Evolutionary conservation across 2,797 vertebrate species (phyloP).

Genomic region (Rhinogobio ventralis): DNA sequence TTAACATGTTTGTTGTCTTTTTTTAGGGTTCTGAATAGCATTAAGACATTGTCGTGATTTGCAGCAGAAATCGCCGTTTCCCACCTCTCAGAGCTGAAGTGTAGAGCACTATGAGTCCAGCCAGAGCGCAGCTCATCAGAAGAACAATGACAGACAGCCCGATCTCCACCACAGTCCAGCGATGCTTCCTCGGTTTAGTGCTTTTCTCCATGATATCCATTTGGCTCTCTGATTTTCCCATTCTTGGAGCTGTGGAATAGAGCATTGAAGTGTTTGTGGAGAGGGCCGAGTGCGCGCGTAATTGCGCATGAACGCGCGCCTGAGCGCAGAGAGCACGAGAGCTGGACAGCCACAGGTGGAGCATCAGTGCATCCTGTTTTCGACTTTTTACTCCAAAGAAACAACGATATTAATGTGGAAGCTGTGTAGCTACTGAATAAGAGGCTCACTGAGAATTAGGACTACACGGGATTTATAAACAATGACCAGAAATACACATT

Average conservation of each 20-base stretch:
- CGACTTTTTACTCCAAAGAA: background rate
- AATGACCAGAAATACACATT: background rate
- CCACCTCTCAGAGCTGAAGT: constrained; percentile 87
- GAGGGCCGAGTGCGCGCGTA: background rate
- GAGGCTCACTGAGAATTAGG: background rate
- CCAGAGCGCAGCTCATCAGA: constrained; percentile 87
- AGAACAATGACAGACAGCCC: constrained; percentile 85
- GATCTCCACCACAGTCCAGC: constrained; percentile 82
- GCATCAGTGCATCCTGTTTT: background rate
- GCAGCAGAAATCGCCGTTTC: background rate
- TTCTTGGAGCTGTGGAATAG: constrained; percentile 69
- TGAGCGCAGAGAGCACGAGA: background rate
- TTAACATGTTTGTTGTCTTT: background rate
- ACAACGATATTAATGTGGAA: background rate
- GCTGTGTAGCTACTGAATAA: background rate
- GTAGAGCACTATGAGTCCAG: constrained; percentile 87
- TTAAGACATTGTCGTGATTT: background rate
- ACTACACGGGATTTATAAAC: background rate
- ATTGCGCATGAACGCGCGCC: background rate
- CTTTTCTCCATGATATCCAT: constrained; percentile 93
- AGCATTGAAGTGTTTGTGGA: constrained; percentile 3
- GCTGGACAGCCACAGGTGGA: constrained; percentile 1
- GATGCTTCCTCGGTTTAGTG: constrained; percentile 79
- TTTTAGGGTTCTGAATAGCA: background rate
- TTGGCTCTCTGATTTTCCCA: constrained; percentile 93